These are phyloP conservation scores for Corydoras maculifer DNA, from an alignment of 2,113 vertebrate genomes.

Conservation along the genomic window DNA sequence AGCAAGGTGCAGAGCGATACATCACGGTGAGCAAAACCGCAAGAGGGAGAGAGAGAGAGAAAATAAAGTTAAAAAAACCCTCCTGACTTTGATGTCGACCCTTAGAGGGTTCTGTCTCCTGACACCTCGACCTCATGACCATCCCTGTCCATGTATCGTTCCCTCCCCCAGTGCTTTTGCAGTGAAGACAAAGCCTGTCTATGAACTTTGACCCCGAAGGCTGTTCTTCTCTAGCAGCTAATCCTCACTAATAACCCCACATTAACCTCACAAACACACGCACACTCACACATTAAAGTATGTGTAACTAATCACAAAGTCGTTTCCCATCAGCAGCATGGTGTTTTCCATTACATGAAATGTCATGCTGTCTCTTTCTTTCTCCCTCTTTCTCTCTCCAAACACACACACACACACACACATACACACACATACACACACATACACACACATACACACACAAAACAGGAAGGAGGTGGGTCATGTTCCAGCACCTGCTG, in stretches of 20 bases:
- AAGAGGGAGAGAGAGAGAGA: conserved; percentile 15
- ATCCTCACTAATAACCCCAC: conserved; percentile 50
- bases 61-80: conserved; percentile 24
- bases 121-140: conserved; percentile 5
- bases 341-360: background rate
- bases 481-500: conserved; percentile 61
- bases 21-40: conserved; percentile 21
- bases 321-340: background rate
- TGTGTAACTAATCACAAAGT: conserved; percentile 15
- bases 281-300: conserved; percentile 25
- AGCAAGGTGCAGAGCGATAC: conserved; percentile 57
- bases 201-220: conserved; percentile 47
- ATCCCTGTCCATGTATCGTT: background rate
- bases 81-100: conserved; percentile 34
- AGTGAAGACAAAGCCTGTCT: conserved; percentile 45
- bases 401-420: conserved; percentile 10
- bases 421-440: conserved; percentile 33
- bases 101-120: conserved; percentile 24
- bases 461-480: conserved; percentile 19
- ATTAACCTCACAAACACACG: conserved; percentile 3
- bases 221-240: conserved; percentile 43
- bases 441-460: conserved; percentile 34
- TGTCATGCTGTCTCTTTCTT: conserved; percentile 1
- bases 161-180: conserved; percentile 27
- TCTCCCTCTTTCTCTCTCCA: background rate